A percentile compares a stretch with the other conserved stretches of the same genome.
Evolutionary conservation across 2,113 vertebrate species (phyloP).

Genomic region (Chamaea fasciata): DNA sequence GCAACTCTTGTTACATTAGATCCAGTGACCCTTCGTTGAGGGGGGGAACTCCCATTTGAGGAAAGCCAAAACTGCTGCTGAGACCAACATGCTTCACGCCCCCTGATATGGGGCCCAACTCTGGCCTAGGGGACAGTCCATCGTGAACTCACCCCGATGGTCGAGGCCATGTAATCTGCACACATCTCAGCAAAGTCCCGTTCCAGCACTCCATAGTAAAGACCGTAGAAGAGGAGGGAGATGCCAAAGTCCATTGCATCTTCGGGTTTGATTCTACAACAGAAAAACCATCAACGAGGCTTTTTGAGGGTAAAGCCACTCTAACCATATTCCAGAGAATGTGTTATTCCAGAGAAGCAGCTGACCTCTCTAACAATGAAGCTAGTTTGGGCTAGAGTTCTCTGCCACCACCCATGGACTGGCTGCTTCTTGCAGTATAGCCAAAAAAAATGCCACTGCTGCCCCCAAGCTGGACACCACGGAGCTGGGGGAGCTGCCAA

Average conservation of each 20-base stretch:
- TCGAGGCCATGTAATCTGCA: constrained; percentile 98
- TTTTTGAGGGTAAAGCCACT: not conserved
- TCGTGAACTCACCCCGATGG: constrained; percentile 83
- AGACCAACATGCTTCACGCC: rapidly evolving
- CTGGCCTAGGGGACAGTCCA: not conserved
- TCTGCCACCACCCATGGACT: not conserved
- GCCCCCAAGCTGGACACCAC: too few relatives aligned
- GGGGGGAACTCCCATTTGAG: rapidly evolving
- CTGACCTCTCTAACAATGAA: not conserved
- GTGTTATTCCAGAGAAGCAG: not conserved
- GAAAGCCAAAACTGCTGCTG: not conserved
- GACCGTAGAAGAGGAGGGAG: constrained; percentile 93
- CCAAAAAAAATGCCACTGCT: not conserved
- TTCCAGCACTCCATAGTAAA: constrained; percentile 95
- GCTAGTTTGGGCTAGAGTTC: not conserved
- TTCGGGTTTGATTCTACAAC: constrained; percentile 91
- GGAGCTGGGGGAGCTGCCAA: not conserved
- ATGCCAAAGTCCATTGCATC: constrained; percentile 98
- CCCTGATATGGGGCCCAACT: rapidly evolving
- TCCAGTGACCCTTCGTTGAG: not conserved
- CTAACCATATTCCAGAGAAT: not conserved
- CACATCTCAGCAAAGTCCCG: constrained; percentile 99
- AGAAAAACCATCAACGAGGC: not conserved
- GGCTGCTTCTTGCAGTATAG: not conserved
- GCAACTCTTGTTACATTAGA: not conserved